These are phyloP conservation scores for Mormyrus lacerda DNA, from an alignment of 2,113 vertebrate species.

Conservation along the genomic window DNA sequence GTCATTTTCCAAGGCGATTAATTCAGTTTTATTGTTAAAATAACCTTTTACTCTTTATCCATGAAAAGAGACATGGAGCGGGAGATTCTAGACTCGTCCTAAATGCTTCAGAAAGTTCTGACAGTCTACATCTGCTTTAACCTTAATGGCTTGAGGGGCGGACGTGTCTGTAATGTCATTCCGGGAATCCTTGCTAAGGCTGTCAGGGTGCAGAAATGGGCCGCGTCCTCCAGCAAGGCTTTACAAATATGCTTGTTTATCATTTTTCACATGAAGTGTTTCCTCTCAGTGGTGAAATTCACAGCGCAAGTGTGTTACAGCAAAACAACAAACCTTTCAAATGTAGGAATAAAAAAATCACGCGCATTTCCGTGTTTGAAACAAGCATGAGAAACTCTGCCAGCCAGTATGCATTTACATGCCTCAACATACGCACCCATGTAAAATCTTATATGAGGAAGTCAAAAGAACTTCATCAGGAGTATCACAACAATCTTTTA, in stretches of 20 bases:
- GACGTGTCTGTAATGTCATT: background rate
- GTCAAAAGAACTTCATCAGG: background rate
- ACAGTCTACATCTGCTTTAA: background rate
- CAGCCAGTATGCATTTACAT: background rate
- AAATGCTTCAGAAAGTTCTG: constrained; percentile 11
- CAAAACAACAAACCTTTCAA: background rate
- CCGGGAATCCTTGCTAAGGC: background rate
- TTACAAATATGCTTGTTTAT: background rate
- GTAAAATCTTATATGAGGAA: background rate
- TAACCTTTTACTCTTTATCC: constrained; percentile 6
- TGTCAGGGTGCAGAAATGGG: background rate
- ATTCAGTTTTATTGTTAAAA: constrained; percentile 11
- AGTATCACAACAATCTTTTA: no score
- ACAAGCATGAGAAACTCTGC: background rate
- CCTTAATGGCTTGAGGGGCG: background rate
- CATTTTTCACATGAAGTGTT: background rate
- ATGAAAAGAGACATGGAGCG: background rate
- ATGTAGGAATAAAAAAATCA: background rate
- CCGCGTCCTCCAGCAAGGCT: background rate
- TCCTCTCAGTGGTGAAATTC: background rate
- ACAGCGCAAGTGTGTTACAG: background rate
- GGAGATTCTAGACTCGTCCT: background rate
- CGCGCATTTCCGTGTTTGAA: background rate
- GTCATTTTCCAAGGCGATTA: background rate
- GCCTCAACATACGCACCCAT: background rate